Percentiles rank a stretch among this genome's conserved stretches.
Conservation (phyloP, 2,113 vertebrate genomes). For the Daphoenositta chrysoptera region DNA sequence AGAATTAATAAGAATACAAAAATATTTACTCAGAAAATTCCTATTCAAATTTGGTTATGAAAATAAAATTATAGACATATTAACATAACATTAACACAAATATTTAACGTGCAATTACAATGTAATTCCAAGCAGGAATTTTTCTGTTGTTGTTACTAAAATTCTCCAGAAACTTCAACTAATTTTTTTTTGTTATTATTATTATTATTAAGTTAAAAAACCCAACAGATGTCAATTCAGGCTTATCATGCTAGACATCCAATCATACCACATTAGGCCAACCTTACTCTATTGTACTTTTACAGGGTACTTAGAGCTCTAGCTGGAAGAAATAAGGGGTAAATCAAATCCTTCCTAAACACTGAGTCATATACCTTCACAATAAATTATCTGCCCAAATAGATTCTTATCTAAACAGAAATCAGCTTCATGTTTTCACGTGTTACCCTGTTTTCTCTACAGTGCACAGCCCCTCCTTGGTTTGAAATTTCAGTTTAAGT, state of each 20-base stretch:
- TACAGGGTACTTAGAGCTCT: background rate
- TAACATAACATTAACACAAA: background rate
- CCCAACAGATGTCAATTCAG: background rate
- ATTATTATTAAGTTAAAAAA: background rate
- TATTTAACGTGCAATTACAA: background rate
- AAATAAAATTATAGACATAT: background rate
- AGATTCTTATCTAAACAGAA: conserved; percentile 35
- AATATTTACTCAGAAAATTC: background rate
- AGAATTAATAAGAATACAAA: background rate
- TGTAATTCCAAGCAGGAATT: background rate
- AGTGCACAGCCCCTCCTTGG: background rate
- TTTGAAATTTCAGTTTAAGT: conserved; percentile 3
- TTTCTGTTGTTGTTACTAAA: background rate
- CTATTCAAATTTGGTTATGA: background rate
- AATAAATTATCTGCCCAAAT: conserved; percentile 4
- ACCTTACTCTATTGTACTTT: background rate
- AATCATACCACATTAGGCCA: background rate
- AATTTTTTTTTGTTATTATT: background rate
- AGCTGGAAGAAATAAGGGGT: background rate
- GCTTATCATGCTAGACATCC: background rate
- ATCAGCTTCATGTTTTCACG: conserved; percentile 45
- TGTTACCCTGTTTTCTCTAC: background rate
- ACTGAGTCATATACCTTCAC: conserved; percentile 13
- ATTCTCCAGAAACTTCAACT: background rate
- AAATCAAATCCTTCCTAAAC: conserved; percentile 17